These are phyloP conservation scores for Ophion slaviceki DNA, from an alignment of 2,888 invertebrate genomes.

Conservation along the genomic window DNA sequence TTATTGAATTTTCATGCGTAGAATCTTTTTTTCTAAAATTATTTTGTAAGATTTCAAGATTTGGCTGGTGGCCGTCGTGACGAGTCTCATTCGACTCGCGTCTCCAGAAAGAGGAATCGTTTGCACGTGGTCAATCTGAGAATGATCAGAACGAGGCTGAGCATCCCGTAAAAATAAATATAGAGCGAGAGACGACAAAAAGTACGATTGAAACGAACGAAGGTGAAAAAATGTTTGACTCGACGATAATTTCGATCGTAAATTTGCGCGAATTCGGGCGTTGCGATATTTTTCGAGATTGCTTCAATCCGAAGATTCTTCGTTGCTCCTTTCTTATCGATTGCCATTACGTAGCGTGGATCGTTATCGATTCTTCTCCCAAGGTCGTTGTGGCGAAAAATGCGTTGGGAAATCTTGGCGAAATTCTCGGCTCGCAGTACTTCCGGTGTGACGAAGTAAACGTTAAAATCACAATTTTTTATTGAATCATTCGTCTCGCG, in stretches of 20 bases:
- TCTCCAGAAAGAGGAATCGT: slow-evolving; percentile 53
- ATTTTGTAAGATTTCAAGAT: neutral
- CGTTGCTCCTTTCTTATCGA: neutral
- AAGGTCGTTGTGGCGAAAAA: slow-evolving; percentile 18
- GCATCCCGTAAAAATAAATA: slow-evolving; percentile 75
- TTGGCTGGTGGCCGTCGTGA: neutral
- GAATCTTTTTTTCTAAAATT: neutral
- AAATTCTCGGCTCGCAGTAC: slow-evolving; percentile 16
- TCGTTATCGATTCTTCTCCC: neutral
- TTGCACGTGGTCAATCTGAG: slow-evolving; percentile 69
- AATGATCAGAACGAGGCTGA: slow-evolving; percentile 73
- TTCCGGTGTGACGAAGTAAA: slow-evolving; percentile 57
- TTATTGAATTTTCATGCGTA: neutral
- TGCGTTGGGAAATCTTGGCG: neutral
- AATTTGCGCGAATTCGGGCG: neutral
- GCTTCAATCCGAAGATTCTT: neutral
- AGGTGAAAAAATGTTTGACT: slow-evolving; percentile 61
- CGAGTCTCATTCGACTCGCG: slow-evolving; percentile 31
- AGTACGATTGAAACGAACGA: slow-evolving; percentile 72
- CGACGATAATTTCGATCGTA: neutral
- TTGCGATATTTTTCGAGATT: neutral
- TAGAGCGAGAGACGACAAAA: slow-evolving; percentile 76
- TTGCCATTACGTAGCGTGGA: neutral
- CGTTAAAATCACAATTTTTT: slow-evolving; percentile 53
- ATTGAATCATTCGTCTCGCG: neutral